Base-by-base conservation (phyloP, 2,888 invertebrate species). In the Dione juno region DNA sequence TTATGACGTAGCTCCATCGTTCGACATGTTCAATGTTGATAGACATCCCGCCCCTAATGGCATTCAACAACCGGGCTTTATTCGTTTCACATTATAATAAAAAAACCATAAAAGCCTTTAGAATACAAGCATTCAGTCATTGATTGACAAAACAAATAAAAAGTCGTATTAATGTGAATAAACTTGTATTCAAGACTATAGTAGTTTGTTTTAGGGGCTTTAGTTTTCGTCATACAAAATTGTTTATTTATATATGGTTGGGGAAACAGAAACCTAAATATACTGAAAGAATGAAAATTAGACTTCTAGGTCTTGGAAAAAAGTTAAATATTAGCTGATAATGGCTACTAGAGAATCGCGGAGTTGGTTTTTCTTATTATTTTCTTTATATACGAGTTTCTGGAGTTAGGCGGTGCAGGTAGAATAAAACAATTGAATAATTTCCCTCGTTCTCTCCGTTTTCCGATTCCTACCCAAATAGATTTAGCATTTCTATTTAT, bases 31-130 rank as follows among this genome's bases (percentile, higher is more conserved):
- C n/a, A 28, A 28, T 74, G 76, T 66, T 75, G 79, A 78, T 77
- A 75, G 78, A 79, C 76, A 69, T 68, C 40, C 76, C 74, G 73
- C 73, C 75, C 74, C 75, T 79, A 78, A 79, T 79, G 75, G 79
- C 75, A 71, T 71, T 72, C 73, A 74, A 71, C 74, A 74, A 72
- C 70, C 71, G 64, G 66, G 45, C 71, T 77, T 78, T 28, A 28
- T 28, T 79, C 76, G 78, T 73, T 75, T 73, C 76, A 70, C 74
- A 76, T 77, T 74, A 77, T 78, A 76, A 78, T 78, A 77, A 77
- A 59, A 77, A 78, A 78, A n/a, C n/a, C 75, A 77, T 76, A 77
- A 77, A 77, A 70, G 66, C 74, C 73, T 68, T 59, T 53, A 64
- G 67, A 65, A 68, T 59, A 70, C 73, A 69, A 37, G 67, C 74